Evolutionary conservation across 2,888 invertebrate genomes (phyloP).

Genomic region (Epirrhoe tristata): DNA sequence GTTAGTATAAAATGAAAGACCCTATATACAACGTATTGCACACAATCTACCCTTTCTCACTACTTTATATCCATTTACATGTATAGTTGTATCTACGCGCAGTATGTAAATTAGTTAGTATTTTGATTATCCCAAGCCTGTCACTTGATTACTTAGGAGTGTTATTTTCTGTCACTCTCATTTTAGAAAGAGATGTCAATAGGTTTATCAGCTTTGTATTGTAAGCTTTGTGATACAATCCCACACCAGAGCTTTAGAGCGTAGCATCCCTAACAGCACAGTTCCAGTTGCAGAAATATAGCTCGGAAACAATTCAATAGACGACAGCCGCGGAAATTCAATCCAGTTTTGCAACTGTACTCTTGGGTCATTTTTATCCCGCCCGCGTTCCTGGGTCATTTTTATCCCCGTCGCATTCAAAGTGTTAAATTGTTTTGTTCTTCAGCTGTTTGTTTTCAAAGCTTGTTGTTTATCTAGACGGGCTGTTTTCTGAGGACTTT

Average conservation of each 20-base stretch:
- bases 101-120: no score
- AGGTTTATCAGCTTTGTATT: not conserved
- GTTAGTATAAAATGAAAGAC: no score
- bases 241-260: not conserved
- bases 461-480: slow-evolving; percentile 5
- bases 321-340: slow-evolving; percentile 56
- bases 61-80: no score
- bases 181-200: no score
- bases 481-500: not conserved
- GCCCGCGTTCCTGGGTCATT: slow-evolving; percentile 33
- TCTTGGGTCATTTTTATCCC: slow-evolving; percentile 46
- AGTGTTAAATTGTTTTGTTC: slow-evolving; percentile 41
- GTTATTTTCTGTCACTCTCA: no score
- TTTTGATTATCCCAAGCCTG: no score
- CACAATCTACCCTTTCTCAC: no score
- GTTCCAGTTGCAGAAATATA: slow-evolving; percentile 53
- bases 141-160: no score
- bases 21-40: no score
- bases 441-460: slow-evolving; percentile 25
- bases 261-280: slow-evolving; percentile 38
- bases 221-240: not conserved
- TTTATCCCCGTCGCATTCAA: slow-evolving; percentile 36
- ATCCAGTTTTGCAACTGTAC: slow-evolving; percentile 47
- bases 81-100: no score
- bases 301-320: slow-evolving; percentile 59